phyloP scores from a whole-genome alignment of 37 sponge, comb jelly and placozoan genomes.

The Ephydatia muelleri region DNA sequence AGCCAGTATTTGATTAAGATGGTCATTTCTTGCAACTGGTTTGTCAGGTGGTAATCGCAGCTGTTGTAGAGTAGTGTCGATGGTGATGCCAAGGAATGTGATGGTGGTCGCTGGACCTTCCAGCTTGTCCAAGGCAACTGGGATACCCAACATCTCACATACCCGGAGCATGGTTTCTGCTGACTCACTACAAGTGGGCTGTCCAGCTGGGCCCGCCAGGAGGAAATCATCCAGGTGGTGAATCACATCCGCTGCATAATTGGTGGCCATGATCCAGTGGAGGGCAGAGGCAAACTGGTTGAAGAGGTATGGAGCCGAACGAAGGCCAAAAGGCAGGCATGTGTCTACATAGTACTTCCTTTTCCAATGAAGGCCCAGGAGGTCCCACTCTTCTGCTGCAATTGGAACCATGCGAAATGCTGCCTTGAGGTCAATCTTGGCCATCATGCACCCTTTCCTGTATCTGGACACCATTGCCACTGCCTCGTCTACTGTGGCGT shows the following conservation, averaged over 20 bases:
- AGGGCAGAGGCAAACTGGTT: too few relatives aligned
- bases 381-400: slow-evolving; percentile 28
- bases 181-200: not conserved
- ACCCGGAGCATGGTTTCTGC: not conserved
- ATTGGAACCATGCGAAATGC: slow-evolving; percentile 41
- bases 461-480: not conserved
- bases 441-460: too few relatives aligned
- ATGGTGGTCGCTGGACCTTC: slow-evolving; percentile 15
- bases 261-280: too few relatives aligned
- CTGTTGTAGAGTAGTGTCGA: slow-evolving; percentile 11
- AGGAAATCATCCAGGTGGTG: slow-evolving; percentile 18
- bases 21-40: slow-evolving; percentile 11
- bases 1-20: slow-evolving; percentile 9
- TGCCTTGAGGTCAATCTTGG: slow-evolving; percentile 37
- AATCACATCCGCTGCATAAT: too few relatives aligned
- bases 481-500: not conserved
- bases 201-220: slow-evolving; percentile 11
- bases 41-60: slow-evolving; percentile 11
- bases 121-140: slow-evolving; percentile 22
- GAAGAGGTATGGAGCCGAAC: too few relatives aligned
- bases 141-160: slow-evolving; percentile 5
- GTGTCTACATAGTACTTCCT: too few relatives aligned
- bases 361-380: slow-evolving; percentile 40
- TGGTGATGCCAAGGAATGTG: slow-evolving; percentile 14
- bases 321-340: too few relatives aligned